Percentiles rank a stretch among this genome's conserved stretches.
phyloP scores from a whole-genome alignment of 1,140 invertebrate genomes.

The Mamestra configurata region DNA sequence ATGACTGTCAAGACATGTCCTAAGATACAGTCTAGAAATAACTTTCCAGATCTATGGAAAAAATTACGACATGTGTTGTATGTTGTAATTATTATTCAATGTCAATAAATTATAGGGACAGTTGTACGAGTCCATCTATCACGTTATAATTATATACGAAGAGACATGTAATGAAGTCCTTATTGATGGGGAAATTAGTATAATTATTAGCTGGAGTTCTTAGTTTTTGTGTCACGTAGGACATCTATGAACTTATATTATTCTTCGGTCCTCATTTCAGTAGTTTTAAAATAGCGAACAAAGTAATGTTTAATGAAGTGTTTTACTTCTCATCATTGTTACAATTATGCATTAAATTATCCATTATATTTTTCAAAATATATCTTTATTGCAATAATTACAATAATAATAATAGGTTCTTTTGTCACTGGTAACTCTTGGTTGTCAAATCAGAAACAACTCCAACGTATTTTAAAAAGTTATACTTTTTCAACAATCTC shows the following conservation, averaged over 20 bases:
- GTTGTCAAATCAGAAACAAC: too few species aligned
- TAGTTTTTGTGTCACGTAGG: background rate
- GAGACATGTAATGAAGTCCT: background rate
- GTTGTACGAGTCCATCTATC: background rate
- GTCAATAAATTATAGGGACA: conserved; percentile 8
- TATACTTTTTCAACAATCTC: background rate
- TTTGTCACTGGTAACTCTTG: too few species aligned
- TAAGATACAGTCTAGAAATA: background rate
- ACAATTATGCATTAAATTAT: too few species aligned
- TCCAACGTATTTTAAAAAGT: too few species aligned
- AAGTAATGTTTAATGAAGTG: too few species aligned
- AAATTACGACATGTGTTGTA: background rate
- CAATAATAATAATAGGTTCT: too few species aligned
- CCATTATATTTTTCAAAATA: too few species aligned
- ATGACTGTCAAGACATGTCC: background rate
- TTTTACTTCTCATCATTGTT: too few species aligned
- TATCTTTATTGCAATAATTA: too few species aligned
- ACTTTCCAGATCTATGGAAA: background rate
- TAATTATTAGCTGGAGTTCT: background rate
- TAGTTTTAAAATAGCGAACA: background rate
- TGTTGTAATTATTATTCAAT: background rate
- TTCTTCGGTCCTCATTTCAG: background rate
- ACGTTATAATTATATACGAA: background rate
- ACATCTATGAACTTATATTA: background rate
- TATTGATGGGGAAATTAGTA: background rate